Base-by-base conservation (phyloP, 2,888 invertebrate species). In the Phortica magna region DNA sequence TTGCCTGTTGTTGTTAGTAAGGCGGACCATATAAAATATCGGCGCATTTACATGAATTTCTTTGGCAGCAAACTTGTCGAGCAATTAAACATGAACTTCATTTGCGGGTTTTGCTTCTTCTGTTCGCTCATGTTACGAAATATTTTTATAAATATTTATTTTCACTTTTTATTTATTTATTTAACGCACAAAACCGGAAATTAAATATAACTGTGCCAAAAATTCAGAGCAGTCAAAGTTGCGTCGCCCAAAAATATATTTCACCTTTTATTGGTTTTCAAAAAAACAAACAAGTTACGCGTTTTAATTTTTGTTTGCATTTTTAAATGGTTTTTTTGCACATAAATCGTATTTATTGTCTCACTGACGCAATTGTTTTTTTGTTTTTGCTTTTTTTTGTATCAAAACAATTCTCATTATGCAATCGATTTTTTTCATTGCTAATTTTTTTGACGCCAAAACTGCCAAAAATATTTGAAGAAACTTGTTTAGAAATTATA, bases 11-110 rank as follows among this genome's bases (percentile, higher is more conserved):
- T 48, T 48, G 48, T 48, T 48, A 1, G 2, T 48, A 48, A 6
- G 0, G 7, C 48, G 3, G 48, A 48, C 48, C 2, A 48, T 14
- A 6, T 2, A 9, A 81, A 78, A 68, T 14, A 65, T 53, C 64
- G 68, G 22, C n/a, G 79, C 79, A 85, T 88, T 87, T 86, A 85
- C 84, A 85, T 88, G 82, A 84, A 87, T 88, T 83, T 83, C 79
- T 81, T 82, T 80, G 76, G 41, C 74, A 61, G 76, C 71, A 78
- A 79, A 79, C 79, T 80, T 72, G 82, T 79, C 82, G 79, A 81
- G 84, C 89, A 88, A 89, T 89, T 84, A 88, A 88, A 89, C 87
- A 89, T 87, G 89, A 88, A 88, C 83, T 87, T 88, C 81, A 82
- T 82, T 86, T 87, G 31, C 80, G 81, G 79, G 81, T 83, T 85